Evolutionary conservation across 2,888 invertebrate genomes (phyloP).

Genomic region (Heliconius ismenius): DNA sequence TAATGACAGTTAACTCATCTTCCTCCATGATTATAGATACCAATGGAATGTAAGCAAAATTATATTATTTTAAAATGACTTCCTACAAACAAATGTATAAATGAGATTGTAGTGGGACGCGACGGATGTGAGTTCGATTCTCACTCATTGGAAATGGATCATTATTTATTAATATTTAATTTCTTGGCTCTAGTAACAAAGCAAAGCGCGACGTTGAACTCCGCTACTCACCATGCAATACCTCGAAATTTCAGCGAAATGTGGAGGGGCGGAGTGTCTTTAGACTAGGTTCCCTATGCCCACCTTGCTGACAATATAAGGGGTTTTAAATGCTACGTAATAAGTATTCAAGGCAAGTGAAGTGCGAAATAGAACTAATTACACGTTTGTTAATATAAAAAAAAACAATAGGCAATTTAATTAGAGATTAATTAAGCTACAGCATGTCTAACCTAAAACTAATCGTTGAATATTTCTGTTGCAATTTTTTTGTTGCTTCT

Average conservation of each 20-base stretch:
- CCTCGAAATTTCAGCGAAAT: no score
- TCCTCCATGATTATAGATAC: neutral
- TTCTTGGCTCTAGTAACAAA: no score
- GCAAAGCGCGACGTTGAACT: no score
- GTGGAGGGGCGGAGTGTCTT: no score
- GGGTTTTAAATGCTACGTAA: slow-evolving; percentile 21
- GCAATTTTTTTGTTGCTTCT: neutral
- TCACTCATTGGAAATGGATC: no score
- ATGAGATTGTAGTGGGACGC: no score
- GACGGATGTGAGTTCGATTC: no score
- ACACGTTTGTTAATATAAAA: slow-evolving; percentile 12
- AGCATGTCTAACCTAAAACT: neutral
- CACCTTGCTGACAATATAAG: slow-evolving; percentile 11
- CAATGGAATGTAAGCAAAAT: slow-evolving; percentile 22
- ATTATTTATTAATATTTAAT: no score
- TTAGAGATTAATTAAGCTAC: neutral
- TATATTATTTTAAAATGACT: slow-evolving; percentile 23
- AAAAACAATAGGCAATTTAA: neutral
- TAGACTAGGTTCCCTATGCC: no score
- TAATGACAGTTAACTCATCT: slow-evolving; percentile 20
- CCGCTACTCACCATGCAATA: no score
- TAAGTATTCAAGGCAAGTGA: slow-evolving; percentile 7
- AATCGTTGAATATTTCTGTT: neutral
- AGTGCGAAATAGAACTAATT: slow-evolving; percentile 23
- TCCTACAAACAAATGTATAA: slow-evolving; percentile 12